phyloP scores from a whole-genome alignment of 2,113 vertebrate genomes.

The Ibidorhyncha struthersii region DNA sequence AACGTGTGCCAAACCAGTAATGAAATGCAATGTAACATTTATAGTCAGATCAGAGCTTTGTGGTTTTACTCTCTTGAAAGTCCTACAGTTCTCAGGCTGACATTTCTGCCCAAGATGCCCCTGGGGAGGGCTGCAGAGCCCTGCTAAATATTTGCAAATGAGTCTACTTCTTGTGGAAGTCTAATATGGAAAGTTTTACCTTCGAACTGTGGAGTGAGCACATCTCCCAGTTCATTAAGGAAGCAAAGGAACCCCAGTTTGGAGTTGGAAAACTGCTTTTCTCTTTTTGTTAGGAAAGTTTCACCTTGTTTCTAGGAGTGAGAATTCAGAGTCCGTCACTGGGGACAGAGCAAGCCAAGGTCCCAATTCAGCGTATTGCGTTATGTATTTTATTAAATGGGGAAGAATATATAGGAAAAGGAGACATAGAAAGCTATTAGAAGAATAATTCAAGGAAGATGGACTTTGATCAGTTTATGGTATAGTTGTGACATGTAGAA shows the following conservation, averaged over 20 bases:
- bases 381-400: not conserved
- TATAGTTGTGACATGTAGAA: not conserved
- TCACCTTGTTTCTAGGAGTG: not conserved
- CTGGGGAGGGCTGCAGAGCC: not conserved
- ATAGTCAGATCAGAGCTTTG: slow-evolving; percentile 41
- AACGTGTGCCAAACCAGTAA: not conserved
- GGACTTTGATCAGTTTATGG: not conserved
- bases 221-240: not conserved
- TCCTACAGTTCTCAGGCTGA: not conserved
- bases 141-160: slow-evolving; percentile 4
- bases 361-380: not conserved
- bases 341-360: not conserved
- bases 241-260: not conserved
- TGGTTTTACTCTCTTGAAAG: slow-evolving; percentile 7
- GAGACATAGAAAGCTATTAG: not conserved
- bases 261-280: not conserved
- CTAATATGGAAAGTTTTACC: not conserved
- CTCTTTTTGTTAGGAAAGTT: not conserved
- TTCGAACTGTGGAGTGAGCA: not conserved
- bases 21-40: slow-evolving; percentile 22
- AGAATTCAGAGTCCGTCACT: not conserved
- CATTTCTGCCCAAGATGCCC: not conserved
- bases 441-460: not conserved
- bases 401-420: not conserved
- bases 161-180: not conserved